Base-by-base conservation (phyloP, 2,888 invertebrate species). In the Aproaerema taeniolella region DNA sequence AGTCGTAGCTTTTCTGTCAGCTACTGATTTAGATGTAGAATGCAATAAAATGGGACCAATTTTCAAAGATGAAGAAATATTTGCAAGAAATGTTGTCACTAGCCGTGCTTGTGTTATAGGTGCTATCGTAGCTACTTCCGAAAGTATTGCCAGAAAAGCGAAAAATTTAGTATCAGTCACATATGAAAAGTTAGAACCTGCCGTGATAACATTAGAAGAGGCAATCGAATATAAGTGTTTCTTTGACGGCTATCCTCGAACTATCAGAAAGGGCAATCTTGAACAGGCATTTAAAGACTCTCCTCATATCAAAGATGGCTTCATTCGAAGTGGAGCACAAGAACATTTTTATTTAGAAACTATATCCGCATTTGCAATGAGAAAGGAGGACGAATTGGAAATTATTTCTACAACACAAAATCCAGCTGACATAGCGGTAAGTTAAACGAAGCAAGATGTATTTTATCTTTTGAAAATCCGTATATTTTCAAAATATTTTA, bases 341-440 rank as follows among this genome's bases (percentile, higher is more conserved):
- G 96, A 96, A 66, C 97, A 97, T 68, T 96, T 97, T 77, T 97
- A 96, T 69, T 74, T 97, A 54, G 97, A 97, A 80, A 93, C 96
- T 0, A 88, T 92, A 17, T 88, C 89, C 20, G 81, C 89, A 9
- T 79, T 90, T 41, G 92, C 88, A 0, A 91, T 93, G 0, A 89
- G 89, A 52, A 90, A 89, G 55, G 95, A 95, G 65, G 92, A 94
- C 49, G 98, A 98, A 72, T 74, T 98, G 42, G 96, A 97, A 70
- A 76, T 98, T 16, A 90, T 92, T 51, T 89, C 91, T 41, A 92
- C 95, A 0, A 91, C 94, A 0, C 98, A 98, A 73, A 90, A 92
- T 85, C 94, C 94, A 0, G 74, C 91, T 1, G 94, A 94, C 65
- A 74, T 93, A 33, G 90, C 90, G 58, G 91, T 91, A 71, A 77